Percentiles rank a stretch among this genome's conserved stretches.
Evolutionary conservation across 2,113 vertebrate species (phyloP).

Genomic region (Anguilla rostrata): DNA sequence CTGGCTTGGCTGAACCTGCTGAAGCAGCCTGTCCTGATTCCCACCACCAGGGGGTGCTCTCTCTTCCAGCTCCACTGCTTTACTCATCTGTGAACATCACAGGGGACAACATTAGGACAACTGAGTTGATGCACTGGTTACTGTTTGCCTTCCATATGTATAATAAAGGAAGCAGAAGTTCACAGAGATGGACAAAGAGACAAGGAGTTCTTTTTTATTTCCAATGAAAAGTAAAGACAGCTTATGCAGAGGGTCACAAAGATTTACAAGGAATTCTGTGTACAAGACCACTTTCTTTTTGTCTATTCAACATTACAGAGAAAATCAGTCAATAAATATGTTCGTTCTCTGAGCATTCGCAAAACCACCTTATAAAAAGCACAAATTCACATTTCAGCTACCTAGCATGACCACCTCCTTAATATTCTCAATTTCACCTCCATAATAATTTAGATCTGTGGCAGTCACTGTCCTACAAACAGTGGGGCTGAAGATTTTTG

Average conservation of each 20-base stretch:
- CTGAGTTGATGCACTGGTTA: background rate
- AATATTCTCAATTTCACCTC: background rate
- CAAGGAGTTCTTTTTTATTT: slow-evolving; percentile 24
- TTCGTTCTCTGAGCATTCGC: background rate
- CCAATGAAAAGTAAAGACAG: background rate
- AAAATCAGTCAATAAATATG: background rate
- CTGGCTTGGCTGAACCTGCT: slow-evolving; percentile 11
- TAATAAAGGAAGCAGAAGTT: slow-evolving; percentile 7
- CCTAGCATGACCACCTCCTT: background rate
- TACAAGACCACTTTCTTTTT: background rate
- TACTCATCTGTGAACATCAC: slow-evolving; percentile 6
- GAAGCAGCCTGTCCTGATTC: slow-evolving; percentile 33
- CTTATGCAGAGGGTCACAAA: background rate
- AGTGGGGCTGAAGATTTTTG: background rate
- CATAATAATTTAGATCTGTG: background rate
- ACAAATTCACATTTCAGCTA: background rate
- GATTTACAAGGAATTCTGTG: slow-evolving; percentile 24
- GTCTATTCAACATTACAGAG: background rate
- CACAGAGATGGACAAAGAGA: background rate
- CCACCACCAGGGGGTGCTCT: slow-evolving; percentile 57
- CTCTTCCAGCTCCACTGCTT: slow-evolving; percentile 47
- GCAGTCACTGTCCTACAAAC: background rate
- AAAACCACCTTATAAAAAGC: background rate
- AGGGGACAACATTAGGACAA: background rate
- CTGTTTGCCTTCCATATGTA: slow-evolving; percentile 23